A percentile compares a stretch with the other conserved stretches of the same genome.
phyloP scores from a whole-genome alignment of 2,113 vertebrate species.

The Apaloderma vittatum region DNA sequence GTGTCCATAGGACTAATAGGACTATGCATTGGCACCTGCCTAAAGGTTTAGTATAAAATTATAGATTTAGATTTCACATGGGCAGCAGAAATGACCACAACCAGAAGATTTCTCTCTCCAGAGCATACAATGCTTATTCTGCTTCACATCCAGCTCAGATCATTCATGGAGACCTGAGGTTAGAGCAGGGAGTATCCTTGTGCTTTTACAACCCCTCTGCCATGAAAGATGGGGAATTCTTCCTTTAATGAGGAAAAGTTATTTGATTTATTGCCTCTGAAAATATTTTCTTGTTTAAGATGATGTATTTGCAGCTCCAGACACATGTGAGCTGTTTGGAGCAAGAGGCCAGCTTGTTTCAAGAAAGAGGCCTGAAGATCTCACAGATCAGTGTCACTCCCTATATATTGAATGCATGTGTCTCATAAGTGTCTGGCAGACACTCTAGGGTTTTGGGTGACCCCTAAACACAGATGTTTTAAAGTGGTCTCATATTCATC shows the following conservation, averaged over 20 bases:
- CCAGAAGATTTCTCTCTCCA: not conserved
- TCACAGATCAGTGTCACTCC: not conserved
- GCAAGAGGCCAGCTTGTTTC: not conserved
- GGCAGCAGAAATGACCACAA: not conserved
- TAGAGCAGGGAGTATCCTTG: not conserved
- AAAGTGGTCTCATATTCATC: not conserved
- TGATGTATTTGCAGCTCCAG: not conserved
- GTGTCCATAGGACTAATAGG: not conserved
- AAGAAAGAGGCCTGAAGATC: not conserved
- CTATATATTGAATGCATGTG: accelerated
- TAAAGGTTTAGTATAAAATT: not conserved
- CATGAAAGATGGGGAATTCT: not conserved
- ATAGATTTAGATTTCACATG: not conserved
- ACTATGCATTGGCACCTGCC: not conserved
- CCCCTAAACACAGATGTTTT: not conserved
- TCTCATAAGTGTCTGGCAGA: not conserved
- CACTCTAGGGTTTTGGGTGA: not conserved
- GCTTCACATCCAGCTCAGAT: not conserved
- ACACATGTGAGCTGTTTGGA: not conserved
- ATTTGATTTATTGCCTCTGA: not conserved
- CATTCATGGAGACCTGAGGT: not conserved
- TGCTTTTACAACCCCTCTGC: not conserved
- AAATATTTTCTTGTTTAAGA: not conserved
- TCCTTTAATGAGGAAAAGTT: not conserved
- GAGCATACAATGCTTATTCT: not conserved